Evolutionary conservation across 23 tunicate genomes (phyloP).

Genomic region (Styela plicata): DNA sequence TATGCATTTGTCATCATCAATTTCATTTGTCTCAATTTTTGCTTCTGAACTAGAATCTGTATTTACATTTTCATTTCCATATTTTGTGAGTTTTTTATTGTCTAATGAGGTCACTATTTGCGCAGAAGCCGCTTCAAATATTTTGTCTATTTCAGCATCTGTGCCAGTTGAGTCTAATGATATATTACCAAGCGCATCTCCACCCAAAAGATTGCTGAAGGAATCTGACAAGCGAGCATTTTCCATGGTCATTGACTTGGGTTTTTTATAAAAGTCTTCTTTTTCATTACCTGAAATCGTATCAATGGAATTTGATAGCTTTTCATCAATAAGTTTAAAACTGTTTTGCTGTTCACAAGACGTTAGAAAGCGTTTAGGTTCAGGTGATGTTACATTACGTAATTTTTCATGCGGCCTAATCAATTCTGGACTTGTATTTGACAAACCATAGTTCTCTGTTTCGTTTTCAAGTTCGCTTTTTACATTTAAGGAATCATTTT

Average conservation of each 20-base stretch:
- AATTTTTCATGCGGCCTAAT: neutral
- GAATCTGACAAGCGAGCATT: too few relatives aligned
- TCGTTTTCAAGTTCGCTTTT: neutral
- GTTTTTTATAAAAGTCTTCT: neutral
- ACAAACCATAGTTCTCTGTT: neutral
- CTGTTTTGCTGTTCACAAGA: too few relatives aligned
- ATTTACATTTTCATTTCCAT: neutral
- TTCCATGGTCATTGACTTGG: too few relatives aligned
- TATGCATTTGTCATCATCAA: neutral
- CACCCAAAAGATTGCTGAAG: neutral
- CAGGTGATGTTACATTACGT: neutral
- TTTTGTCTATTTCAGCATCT: neutral
- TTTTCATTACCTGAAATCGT: neutral
- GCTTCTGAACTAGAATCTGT: neutral
- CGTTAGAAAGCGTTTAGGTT: too few relatives aligned
- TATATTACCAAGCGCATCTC: neutral
- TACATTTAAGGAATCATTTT: too few relatives aligned
- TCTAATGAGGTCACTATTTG: neutral
- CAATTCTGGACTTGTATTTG: neutral
- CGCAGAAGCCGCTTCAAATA: neutral
- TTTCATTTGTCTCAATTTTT: too few relatives aligned
- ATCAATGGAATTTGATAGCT: neutral
- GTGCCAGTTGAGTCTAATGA: neutral
- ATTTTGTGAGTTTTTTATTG: neutral
- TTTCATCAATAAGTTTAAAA: neutral